Evolutionary conservation across 2,797 vertebrate species (phyloP), one percentile per base, ranked within the genome.

Genomic region (Sebastes oblongus): DNA sequence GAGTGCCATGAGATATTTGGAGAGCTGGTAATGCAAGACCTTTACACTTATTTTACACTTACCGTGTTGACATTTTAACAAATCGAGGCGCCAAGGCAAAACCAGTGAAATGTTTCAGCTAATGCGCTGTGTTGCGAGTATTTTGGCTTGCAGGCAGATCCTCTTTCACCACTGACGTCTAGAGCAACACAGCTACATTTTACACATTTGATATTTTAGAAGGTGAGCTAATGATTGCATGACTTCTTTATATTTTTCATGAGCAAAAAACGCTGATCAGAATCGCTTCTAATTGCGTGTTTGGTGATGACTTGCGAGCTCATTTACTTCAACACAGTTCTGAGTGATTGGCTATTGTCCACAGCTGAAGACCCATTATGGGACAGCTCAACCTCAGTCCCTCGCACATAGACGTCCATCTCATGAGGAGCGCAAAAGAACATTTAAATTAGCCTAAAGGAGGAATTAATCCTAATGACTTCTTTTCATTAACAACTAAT

Each of bases 401-500:
- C 32, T 52, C 56, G 62, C 64, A 77, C 52, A 73, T 56, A 83
- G 52, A 56, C 77, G 46, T 81, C 27, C 16, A 29, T 78, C 78
- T 64, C 59, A 72, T 55, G 76, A 84, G 80, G 66, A 84, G 29
- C 55, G 69, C 69, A 77, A 65, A 89, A 85, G 74, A 82, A 89
- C 61, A 85, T 90, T 90, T 82, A 77, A 85, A 88, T 89, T 80
- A 88, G 83, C 68, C 71, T 83, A 77, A 58, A 86, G 74, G 55
- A 86, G 68, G 68, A 92, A 91, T 90, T 86, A 90, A 92, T 82
- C 89, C 86, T 77, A 91, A 93, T 92, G 81, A 86, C 86, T 90
- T 87, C 60, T 88, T 92, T 90, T 90, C 78, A 91, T 90, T 87
- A 89, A 89, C 83, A 86, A 34, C 68, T 77, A 89, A 91, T 94